Conservation (phyloP, 2,888 invertebrate genomes). For the Cepaea hortensis region DNA sequence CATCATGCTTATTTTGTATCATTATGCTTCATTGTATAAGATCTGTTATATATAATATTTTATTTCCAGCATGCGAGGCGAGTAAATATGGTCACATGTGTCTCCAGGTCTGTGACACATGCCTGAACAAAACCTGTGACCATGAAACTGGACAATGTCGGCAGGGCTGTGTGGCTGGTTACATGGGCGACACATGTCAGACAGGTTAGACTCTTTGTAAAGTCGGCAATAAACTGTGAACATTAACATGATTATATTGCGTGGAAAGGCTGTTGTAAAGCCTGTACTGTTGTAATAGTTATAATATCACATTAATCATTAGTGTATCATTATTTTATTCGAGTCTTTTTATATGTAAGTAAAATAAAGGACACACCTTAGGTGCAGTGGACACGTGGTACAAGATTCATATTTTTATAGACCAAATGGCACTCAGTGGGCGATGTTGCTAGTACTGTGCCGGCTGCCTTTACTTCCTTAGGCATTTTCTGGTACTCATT, state of each 20-base stretch:
- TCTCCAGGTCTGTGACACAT: slow-evolving; percentile 55
- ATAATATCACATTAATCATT: too few relatives aligned
- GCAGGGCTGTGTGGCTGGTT: slow-evolving; percentile 60
- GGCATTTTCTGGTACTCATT: too few relatives aligned
- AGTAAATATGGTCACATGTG: slow-evolving; percentile 55
- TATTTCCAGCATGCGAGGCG: slow-evolving; percentile 16
- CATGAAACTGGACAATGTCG: slow-evolving; percentile 60
- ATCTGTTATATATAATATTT: background rate
- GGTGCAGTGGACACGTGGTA: too few relatives aligned
- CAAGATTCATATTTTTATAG: too few relatives aligned
- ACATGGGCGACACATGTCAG: slow-evolving; percentile 56
- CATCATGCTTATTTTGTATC: too few relatives aligned
- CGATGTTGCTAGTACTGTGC: too few relatives aligned
- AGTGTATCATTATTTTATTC: too few relatives aligned
- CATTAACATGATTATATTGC: background rate
- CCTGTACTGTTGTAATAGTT: too few relatives aligned
- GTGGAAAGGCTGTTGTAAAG: background rate
- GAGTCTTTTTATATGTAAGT: too few relatives aligned
- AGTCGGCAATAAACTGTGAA: background rate
- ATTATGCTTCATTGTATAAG: background rate
- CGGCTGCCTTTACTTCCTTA: too few relatives aligned
- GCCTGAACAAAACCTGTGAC: slow-evolving; percentile 56
- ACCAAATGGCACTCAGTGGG: too few relatives aligned
- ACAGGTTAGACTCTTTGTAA: slow-evolving; percentile 54
- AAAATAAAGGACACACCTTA: too few relatives aligned